Evolutionary conservation across 2,888 invertebrate species (phyloP), one percentile per base, ranked within the genome.

Genomic region (Zootermopsis nevadensis): DNA sequence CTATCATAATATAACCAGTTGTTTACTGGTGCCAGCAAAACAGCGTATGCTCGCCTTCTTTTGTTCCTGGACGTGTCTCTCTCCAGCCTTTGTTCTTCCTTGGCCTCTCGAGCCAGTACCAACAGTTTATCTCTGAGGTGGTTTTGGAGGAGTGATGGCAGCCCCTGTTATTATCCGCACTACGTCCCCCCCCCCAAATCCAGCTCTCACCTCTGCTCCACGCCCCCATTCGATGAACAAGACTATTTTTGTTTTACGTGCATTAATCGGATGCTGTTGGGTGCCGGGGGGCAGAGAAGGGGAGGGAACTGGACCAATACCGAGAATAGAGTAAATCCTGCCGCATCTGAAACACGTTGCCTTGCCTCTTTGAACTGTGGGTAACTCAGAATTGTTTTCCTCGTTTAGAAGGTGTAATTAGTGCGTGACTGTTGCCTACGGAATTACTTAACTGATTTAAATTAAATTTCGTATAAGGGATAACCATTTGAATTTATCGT

Each of bases 111-210:
- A 48, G 48, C 19, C 19, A 3, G 48, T 48, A 48, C 60, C 22
- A 10, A 60, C n/a, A 60, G 60, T n/a, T 60, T 60, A 27, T 60
- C 60, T 60, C 60, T 3, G 12, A 3, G 60, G n/a, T 60, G 60
- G 60, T 2, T 60, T 0, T 60, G n/a, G 60, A 48, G 48, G 48
- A 48, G 48, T 19, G 48, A 48, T 19, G 6, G 60, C 60, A 27
- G 60, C 74, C 74, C 33, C 74, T 74, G 74, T 74, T 30, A 74
- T 74, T 74, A 74, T 74, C 74, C 38, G n/a, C 74, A 74, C n/a
- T n/a, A n/a, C n/a, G n/a, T n/a, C n/a, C n/a, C n/a, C n/a, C n/a
- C n/a, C 74, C 38, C 74, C 74, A 42, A 3, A 33, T 3, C 74
- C 4, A n/a, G 35, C 42, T 74, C 15, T 30, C 72, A 72, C 72